Percentiles rank a stretch among this genome's conserved stretches.
Evolutionary conservation across 1,140 invertebrate genomes (phyloP).

Genomic region (Sesamia nonagrioides): DNA sequence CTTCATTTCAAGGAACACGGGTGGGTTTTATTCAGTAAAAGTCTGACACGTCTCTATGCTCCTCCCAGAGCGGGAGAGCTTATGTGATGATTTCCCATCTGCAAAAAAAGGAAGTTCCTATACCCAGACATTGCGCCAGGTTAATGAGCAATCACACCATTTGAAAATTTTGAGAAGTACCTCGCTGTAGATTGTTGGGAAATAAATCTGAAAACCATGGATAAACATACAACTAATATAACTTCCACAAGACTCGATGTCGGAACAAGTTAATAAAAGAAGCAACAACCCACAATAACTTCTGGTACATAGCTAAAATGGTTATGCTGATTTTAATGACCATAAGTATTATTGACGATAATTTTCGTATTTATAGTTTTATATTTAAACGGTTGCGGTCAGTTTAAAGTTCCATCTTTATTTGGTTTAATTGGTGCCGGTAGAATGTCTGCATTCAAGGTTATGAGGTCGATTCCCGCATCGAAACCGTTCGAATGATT

Average conservation of each 20-base stretch:
- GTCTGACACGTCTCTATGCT: no score
- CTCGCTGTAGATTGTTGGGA: background rate
- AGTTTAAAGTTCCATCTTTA: constrained; percentile 6
- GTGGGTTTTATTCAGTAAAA: no score
- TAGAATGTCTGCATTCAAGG: background rate
- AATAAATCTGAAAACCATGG: background rate
- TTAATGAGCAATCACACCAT: background rate
- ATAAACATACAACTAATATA: constrained; percentile 26
- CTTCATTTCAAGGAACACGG: no score
- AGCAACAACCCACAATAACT: background rate
- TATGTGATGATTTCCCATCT: no score
- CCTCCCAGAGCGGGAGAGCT: no score
- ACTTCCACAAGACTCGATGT: background rate
- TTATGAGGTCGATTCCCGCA: background rate
- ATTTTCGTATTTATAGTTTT: background rate
- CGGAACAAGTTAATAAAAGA: background rate
- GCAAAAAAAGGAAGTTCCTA: no score
- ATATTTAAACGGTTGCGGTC: background rate
- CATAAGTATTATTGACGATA: background rate
- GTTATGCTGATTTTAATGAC: background rate
- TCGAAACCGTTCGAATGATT: background rate
- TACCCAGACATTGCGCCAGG: no score
- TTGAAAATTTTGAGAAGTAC: background rate
- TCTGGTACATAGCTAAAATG: background rate
- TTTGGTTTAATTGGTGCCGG: background rate